These are phyloP conservation scores for Lordiphosa collinella DNA, from an alignment of 1,140 invertebrate genomes.

Conservation along the genomic window DNA sequence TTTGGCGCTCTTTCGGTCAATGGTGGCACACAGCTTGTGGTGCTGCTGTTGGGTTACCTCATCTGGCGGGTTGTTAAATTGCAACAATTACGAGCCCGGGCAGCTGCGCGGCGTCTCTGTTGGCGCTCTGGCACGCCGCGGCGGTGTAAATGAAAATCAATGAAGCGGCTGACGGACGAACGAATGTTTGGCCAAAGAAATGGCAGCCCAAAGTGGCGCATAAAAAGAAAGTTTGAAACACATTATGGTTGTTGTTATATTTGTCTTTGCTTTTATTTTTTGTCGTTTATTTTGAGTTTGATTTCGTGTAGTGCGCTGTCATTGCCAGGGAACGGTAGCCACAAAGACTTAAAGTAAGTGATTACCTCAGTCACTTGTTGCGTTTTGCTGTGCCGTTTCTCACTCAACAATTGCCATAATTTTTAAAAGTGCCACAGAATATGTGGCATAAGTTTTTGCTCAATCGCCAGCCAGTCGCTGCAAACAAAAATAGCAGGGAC, in stretches of 20 bases:
- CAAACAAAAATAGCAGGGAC: conserved; percentile 11
- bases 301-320: not conserved
- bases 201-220: conserved; percentile 65
- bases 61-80: conserved; percentile 55
- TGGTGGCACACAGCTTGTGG: conserved; percentile 22
- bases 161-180: conserved; percentile 55
- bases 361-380: not conserved
- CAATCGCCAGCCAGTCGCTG: conserved; percentile 1
- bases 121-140: not conserved
- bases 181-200: conserved; percentile 60
- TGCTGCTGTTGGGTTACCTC: conserved; percentile 46
- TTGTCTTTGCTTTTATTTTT: conserved; percentile 11
- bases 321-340: not conserved
- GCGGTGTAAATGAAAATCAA: conserved; percentile 65
- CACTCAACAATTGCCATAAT: conserved; percentile 26
- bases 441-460: conserved; percentile 54
- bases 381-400: conserved; percentile 3
- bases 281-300: conserved; percentile 19
- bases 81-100: conserved; percentile 53
- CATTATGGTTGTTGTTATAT: conserved; percentile 14
- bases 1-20: conserved; percentile 18
- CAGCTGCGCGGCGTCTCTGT: not conserved
- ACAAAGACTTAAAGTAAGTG: too few species aligned
- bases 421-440: conserved; percentile 48
- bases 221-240: conserved; percentile 68